phyloP scores from a whole-genome alignment of 2,113 vertebrate species.

The Saimiri boliviensis region DNA sequence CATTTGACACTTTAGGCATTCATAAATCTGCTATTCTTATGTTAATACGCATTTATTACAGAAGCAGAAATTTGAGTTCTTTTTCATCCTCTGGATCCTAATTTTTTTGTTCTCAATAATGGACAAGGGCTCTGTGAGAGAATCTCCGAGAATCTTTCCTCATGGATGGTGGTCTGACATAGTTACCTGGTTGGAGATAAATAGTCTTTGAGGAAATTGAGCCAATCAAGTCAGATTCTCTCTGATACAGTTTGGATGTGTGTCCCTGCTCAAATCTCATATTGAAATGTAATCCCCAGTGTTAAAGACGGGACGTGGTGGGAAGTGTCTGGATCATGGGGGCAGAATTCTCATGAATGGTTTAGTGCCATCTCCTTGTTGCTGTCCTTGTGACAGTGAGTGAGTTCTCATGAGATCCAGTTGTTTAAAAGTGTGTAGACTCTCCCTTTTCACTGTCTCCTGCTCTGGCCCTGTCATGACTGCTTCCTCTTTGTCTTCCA shows the following conservation, averaged over 20 bases:
- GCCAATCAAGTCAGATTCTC: not conserved
- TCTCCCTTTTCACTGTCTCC: too few relatives aligned
- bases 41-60: not conserved
- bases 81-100: not conserved
- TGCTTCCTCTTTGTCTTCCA: too few relatives aligned
- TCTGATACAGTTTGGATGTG: not conserved
- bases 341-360: too few relatives aligned
- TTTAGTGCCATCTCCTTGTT: too few relatives aligned
- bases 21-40: not conserved
- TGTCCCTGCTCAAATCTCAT: too few relatives aligned
- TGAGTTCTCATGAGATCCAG: too few relatives aligned
- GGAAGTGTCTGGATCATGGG: too few relatives aligned
- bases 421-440: too few relatives aligned
- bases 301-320: too few relatives aligned
- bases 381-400: too few relatives aligned
- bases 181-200: not conserved
- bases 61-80: not conserved
- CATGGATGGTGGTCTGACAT: not conserved
- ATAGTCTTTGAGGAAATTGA: not conserved
- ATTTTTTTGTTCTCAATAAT: conserved; percentile 5
- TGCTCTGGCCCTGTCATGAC: too few relatives aligned
- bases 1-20: not conserved
- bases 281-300: too few relatives aligned
- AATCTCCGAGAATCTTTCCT: not conserved
- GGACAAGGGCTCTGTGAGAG: not conserved